A percentile compares a stretch with the other conserved stretches of the same genome.
Evolutionary conservation across 1,140 invertebrate genomes (phyloP).

Genomic region (Zaprionus tsacasi): DNA sequence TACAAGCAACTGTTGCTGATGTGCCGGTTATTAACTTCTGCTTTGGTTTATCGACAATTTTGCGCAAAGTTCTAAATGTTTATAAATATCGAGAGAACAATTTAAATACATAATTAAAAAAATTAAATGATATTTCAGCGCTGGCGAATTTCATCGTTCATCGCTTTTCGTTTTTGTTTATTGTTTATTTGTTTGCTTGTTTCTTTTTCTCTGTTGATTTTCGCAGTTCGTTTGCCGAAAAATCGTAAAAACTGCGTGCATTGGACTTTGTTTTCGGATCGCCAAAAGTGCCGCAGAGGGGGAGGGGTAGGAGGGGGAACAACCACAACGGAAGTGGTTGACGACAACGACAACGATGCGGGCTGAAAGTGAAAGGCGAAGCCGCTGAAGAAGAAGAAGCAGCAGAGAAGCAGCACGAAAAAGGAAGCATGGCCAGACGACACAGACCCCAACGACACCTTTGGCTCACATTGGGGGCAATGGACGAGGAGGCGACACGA

Average conservation of each 20-base stretch:
- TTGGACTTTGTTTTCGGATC: constrained; percentile 58
- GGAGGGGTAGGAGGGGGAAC: not conserved
- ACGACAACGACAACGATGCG: constrained; percentile 10
- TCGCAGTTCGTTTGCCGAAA: constrained; percentile 30
- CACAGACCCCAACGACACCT: not conserved
- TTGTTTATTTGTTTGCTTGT: constrained; percentile 15
- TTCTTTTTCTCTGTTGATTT: constrained; percentile 18
- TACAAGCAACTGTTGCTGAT: constrained; percentile 10
- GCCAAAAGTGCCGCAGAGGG: constrained; percentile 9
- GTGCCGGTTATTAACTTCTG: not conserved
- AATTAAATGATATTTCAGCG: constrained; percentile 61
- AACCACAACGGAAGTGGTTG: constrained; percentile 58
- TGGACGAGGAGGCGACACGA: not conserved
- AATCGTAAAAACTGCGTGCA: constrained; percentile 42
- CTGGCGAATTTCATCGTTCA: constrained; percentile 42
- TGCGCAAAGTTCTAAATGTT: constrained; percentile 55
- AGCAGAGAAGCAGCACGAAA: not conserved
- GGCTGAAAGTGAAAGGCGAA: constrained; percentile 71
- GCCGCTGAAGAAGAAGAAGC: constrained; percentile 43
- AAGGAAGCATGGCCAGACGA: constrained; percentile 48
- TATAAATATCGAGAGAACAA: constrained; percentile 54
- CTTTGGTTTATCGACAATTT: constrained; percentile 46
- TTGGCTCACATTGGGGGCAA: constrained; percentile 17
- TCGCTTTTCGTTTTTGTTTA: constrained; percentile 46
- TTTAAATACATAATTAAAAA: constrained; percentile 66